A percentile compares a stretch with the other conserved stretches of the same genome.
phyloP scores from a whole-genome alignment of 2,797 vertebrate genomes.

The Sebastiscus albofasciatus region DNA sequence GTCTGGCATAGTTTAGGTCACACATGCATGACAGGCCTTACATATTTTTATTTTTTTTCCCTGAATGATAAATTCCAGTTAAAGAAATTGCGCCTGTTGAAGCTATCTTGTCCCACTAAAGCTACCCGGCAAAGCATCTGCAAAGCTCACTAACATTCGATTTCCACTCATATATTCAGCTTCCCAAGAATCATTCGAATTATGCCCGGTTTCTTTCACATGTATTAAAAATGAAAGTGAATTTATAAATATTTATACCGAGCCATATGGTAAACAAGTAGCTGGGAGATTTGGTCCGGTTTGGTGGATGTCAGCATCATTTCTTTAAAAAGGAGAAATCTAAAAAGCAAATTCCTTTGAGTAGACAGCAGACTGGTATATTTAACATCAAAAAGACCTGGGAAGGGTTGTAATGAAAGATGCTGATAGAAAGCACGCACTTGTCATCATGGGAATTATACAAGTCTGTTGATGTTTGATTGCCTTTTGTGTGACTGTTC shows the following conservation, averaged over 20 bases:
- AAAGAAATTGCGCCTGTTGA: slow-evolving; percentile 33
- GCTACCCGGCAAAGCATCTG: slow-evolving; percentile 6
- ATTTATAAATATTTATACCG: slow-evolving; percentile 60
- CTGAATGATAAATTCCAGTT: slow-evolving; percentile 40
- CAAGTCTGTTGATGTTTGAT: slow-evolving; percentile 41
- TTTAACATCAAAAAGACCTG: slow-evolving; percentile 47
- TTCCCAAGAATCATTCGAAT: slow-evolving; percentile 25
- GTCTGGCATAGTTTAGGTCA: slow-evolving; percentile 59
- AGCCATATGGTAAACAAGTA: slow-evolving; percentile 64
- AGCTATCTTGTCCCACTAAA: slow-evolving; percentile 32
- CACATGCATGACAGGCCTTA: slow-evolving; percentile 54
- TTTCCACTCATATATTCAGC: slow-evolving; percentile 27
- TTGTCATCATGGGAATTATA: slow-evolving; percentile 28
- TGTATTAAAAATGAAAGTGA: slow-evolving; percentile 62
- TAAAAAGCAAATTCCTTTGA: slow-evolving; percentile 40
- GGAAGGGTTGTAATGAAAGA: slow-evolving; percentile 30
- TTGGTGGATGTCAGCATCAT: slow-evolving; percentile 49
- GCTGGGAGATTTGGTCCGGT: slow-evolving; percentile 50
- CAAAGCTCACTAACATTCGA: slow-evolving; percentile 26
- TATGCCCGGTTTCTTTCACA: slow-evolving; percentile 36
- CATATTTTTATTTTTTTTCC: background rate
- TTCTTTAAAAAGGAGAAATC: slow-evolving; percentile 14
- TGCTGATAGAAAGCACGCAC: slow-evolving; percentile 24
- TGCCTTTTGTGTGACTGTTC: slow-evolving; percentile 31
- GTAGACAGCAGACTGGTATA: slow-evolving; percentile 37